Evolutionary conservation across 2,797 vertebrate genomes (phyloP).

Genomic region (Artibeus jamaicensis): DNA sequence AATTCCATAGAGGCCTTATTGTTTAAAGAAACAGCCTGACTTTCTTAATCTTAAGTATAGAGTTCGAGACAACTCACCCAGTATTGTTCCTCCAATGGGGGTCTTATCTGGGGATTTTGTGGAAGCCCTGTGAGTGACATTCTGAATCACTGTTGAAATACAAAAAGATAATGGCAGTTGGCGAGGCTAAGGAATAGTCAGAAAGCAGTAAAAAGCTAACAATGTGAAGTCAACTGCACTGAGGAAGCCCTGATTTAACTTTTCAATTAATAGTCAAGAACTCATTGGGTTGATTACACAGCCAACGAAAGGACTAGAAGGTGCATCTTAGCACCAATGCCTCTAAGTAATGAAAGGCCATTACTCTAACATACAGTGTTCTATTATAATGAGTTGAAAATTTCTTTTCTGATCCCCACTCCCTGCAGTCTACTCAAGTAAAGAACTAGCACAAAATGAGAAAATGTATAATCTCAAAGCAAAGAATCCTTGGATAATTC

Average conservation of each 20-base stretch:
- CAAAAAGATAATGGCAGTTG: background rate
- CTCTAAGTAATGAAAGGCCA: background rate
- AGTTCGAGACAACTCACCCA: conserved; percentile 78
- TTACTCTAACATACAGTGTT: background rate
- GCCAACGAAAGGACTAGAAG: background rate
- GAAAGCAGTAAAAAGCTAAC: background rate
- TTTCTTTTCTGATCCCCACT: background rate
- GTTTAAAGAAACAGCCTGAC: background rate
- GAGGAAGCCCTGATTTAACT: background rate
- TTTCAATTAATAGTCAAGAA: background rate
- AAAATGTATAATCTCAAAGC: conserved; percentile 7
- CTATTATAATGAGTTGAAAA: background rate
- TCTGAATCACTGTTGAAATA: conserved; percentile 85
- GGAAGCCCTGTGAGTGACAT: conserved; percentile 78
- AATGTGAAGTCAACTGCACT: background rate
- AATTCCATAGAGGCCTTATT: background rate
- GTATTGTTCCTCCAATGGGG: conserved; percentile 82
- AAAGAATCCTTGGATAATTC: background rate
- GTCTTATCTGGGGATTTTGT: conserved; percentile 79
- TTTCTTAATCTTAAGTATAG: background rate
- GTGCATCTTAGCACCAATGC: background rate
- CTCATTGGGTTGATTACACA: background rate
- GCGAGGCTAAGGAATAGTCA: background rate
- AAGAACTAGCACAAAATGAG: background rate
- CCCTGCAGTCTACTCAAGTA: background rate